Evolutionary conservation across 2,113 vertebrate genomes (phyloP), one percentile per base, ranked within the genome.

Genomic region (Merops nubicus): DNA sequence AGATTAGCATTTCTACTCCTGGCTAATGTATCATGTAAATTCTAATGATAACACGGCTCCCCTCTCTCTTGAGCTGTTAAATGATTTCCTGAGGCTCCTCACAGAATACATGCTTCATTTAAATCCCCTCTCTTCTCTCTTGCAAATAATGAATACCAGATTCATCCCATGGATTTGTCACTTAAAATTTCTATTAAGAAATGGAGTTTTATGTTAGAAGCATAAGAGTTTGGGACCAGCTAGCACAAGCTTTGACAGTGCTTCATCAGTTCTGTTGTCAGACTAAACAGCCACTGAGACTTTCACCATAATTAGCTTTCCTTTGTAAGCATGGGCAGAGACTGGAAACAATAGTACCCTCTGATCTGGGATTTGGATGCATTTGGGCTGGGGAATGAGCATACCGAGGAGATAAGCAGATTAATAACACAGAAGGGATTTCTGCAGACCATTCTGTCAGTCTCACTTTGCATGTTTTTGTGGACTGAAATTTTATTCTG

Each of bases 1-100:
- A 96, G 96, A 97, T 94, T 97, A 97, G 95, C 94, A 92, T 95
- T 97, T 92, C 96, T 94, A 94, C 96, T 98, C 89, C 98, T 97
- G 95, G 94, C 95, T 98, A 97, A 98, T 97, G 97, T 89, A 94
- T 98, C 97, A 92, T 97, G 97, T 95, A 98, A 98, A 97, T 97
- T 97, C 97, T 96, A 95, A 96, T 96, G 97, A 95, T 97, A 97
- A 97, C 79, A 51, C 70, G 51, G 97, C 95, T 95, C 86, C 90
- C 88, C 79, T 43, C 96, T 92, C 65, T 79, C 81, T 42, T 82
- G 88, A 95, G 85, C 95, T 92, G 88, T 90, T 96, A 97, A 98
- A 97, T 95, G 85, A 95, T 97, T 97, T 98, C 97, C 98, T 68
- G 90, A 85, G 97, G 96, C 98, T 96, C 85, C 81, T 82, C 63